These are phyloP conservation scores for Hemitrygon akajei DNA, from an alignment of 2,797 vertebrate genomes.

Conservation along the genomic window DNA sequence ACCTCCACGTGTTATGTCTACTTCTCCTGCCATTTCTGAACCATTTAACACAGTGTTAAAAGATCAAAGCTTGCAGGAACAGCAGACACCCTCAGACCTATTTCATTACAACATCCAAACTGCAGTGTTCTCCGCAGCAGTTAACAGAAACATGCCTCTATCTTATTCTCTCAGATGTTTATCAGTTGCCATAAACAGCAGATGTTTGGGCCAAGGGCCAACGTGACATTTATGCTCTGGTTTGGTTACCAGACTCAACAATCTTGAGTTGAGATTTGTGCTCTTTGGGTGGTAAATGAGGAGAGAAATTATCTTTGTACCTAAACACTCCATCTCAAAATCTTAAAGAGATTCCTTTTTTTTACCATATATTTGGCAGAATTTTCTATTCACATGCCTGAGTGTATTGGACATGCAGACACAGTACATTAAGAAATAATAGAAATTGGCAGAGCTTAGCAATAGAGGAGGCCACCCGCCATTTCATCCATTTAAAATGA, in stretches of 20 bases:
- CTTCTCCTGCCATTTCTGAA: constrained; percentile 21
- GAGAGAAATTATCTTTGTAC: background rate
- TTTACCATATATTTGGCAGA: constrained; percentile 42
- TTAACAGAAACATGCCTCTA: constrained; percentile 12
- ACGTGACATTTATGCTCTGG: background rate
- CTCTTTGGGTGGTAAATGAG: background rate
- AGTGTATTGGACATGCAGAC: background rate
- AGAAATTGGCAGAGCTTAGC: background rate
- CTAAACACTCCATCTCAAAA: background rate
- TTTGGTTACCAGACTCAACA: background rate
- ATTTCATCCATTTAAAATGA: background rate
- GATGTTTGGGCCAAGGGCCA: constrained; percentile 24
- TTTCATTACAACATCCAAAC: background rate
- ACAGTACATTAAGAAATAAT: background rate
- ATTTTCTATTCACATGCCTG: background rate
- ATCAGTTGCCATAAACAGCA: constrained; percentile 15
- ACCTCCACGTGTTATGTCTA: constrained; percentile 29
- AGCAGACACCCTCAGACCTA: background rate
- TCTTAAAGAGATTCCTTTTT: constrained; percentile 39
- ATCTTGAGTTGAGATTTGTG: background rate
- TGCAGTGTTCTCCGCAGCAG: background rate
- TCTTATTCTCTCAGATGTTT: background rate
- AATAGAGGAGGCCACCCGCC: background rate
- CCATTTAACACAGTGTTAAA: constrained; percentile 34
- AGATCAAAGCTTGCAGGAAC: constrained; percentile 24